Evolutionary conservation across 2,888 invertebrate species (phyloP).

Genomic region (Rhorus exstirpatorius): DNA sequence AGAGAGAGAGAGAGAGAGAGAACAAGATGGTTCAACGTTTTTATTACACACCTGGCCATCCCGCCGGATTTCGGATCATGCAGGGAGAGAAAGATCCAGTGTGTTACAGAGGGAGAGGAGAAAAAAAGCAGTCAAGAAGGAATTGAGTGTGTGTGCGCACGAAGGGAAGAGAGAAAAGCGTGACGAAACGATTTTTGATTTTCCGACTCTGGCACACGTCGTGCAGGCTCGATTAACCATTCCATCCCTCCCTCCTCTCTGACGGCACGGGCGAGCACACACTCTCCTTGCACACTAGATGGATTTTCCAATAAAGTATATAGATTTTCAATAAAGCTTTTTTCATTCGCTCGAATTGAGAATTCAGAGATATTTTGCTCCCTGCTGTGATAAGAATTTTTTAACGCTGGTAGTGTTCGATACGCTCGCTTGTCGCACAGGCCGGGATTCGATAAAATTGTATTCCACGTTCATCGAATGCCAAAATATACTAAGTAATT

Average conservation of each 20-base stretch:
- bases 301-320: conserved; percentile 67
- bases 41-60: conserved; percentile 71
- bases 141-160: neutral
- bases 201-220: conserved; percentile 69
- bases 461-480: no score
- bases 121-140: conserved; percentile 32
- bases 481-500: no score
- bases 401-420: neutral
- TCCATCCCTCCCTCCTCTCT: conserved; percentile 1
- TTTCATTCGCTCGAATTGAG: conserved; percentile 37
- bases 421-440: neutral
- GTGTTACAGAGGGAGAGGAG: conserved; percentile 57
- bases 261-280: conserved; percentile 20
- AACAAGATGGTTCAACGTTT: conserved; percentile 50
- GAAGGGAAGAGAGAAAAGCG: conserved; percentile 39
- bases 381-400: neutral
- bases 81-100: conserved; percentile 49
- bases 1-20: conserved; percentile 27
- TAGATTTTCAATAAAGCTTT: conserved; percentile 64
- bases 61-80: conserved; percentile 59
- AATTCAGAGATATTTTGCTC: conserved; percentile 20
- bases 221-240: conserved; percentile 69
- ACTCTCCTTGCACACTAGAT: conserved; percentile 24
- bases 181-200: conserved; percentile 71
- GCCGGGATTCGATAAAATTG: neutral